Evolutionary conservation across 2,888 invertebrate genomes (phyloP).

Genomic region (Catocala sponsa): DNA sequence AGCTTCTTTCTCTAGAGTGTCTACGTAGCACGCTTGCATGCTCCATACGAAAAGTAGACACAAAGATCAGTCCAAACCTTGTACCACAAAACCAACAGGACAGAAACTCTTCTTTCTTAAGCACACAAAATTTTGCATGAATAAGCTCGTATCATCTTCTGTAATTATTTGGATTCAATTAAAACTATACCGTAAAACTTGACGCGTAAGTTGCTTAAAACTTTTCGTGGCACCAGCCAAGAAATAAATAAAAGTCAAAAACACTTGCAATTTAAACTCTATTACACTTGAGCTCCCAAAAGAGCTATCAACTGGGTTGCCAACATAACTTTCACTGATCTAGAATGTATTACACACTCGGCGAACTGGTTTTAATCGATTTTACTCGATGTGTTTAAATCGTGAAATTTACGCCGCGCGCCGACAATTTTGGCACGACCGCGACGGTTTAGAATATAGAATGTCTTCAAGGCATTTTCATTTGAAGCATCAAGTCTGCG

Average conservation of each 20-base stretch:
- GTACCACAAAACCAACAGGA: too few species aligned
- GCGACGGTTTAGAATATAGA: too few species aligned
- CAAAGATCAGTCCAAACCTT: too few species aligned
- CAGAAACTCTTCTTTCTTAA: too few species aligned
- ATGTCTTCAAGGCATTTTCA: too few species aligned
- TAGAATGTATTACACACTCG: slow-evolving; percentile 47
- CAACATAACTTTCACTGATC: slow-evolving; percentile 50
- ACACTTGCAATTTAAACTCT: slow-evolving; percentile 48
- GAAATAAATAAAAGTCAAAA: slow-evolving; percentile 45
- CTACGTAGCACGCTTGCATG: too few species aligned
- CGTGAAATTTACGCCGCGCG: slow-evolving; percentile 27
- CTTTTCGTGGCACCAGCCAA: slow-evolving; percentile 34
- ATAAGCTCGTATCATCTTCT: slow-evolving; percentile 1
- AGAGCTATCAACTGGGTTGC: slow-evolving; percentile 50
- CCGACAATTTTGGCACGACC: too few species aligned
- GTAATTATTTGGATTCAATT: slow-evolving; percentile 43
- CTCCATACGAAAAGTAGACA: too few species aligned
- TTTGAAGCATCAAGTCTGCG: too few species aligned
- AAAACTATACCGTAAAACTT: slow-evolving; percentile 31
- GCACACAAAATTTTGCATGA: too few species aligned
- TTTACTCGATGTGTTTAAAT: slow-evolving; percentile 48
- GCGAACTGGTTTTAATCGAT: slow-evolving; percentile 51
- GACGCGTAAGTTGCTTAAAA: slow-evolving; percentile 36
- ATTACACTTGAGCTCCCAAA: slow-evolving; percentile 46
- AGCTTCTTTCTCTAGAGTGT: too few species aligned